Evolutionary conservation across 2,797 vertebrate species (phyloP).

Genomic region (Erithacus rubecula): DNA sequence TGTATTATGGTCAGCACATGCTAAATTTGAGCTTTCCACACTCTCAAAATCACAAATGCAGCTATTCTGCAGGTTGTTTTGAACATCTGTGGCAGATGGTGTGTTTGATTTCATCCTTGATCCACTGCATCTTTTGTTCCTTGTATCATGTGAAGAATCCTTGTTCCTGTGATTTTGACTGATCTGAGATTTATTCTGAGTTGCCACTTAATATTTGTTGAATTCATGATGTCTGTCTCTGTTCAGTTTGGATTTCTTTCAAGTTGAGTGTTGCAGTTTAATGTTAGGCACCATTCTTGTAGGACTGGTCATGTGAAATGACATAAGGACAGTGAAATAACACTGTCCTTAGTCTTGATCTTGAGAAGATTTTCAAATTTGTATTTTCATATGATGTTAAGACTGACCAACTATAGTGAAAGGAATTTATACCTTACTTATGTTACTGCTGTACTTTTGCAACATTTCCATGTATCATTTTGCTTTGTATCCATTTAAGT

Average conservation of each 20-base stretch:
- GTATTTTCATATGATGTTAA: not conserved
- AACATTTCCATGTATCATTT: not conserved
- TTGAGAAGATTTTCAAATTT: too few species aligned
- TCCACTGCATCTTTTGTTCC: not conserved
- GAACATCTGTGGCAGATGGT: not conserved
- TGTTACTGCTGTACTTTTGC: not conserved
- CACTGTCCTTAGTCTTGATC: not conserved
- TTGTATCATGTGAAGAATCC: not conserved
- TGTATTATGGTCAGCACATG: not conserved
- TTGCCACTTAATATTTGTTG: not conserved
- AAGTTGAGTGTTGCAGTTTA: not conserved
- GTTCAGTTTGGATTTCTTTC: not conserved
- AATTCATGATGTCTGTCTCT: fast-evolving
- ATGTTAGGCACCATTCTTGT: not conserved
- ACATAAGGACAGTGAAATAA: too few species aligned
- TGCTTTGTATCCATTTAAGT: not conserved
- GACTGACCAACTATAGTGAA: not conserved
- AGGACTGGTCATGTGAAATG: not conserved
- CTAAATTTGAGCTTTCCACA: not conserved
- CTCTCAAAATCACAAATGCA: not conserved
- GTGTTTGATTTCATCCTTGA: not conserved
- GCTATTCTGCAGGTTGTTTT: not conserved
- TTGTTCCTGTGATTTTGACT: not conserved
- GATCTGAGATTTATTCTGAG: not conserved
- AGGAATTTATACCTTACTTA: not conserved